A percentile compares a stretch with the other conserved stretches of the same genome.
phyloP scores from a whole-genome alignment of 2,113 vertebrate genomes.

The Nannobrachium achirus region DNA sequence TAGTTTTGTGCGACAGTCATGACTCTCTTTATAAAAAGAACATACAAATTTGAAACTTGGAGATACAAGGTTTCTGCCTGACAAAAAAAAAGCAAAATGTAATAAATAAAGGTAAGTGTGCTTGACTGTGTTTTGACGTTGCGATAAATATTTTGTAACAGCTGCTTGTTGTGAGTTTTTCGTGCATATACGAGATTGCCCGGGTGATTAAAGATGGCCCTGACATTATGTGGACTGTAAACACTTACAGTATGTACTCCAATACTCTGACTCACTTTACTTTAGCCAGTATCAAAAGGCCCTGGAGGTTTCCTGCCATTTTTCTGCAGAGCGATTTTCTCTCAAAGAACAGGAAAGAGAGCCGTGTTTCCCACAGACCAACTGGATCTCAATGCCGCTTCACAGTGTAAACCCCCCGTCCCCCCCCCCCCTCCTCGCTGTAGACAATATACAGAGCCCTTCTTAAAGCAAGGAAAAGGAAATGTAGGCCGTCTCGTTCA shows the following conservation, averaged over 20 bases:
- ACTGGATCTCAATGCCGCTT: constrained; percentile 51
- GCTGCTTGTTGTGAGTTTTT: neutral
- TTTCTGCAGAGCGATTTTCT: constrained; percentile 71
- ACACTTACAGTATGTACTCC: constrained; percentile 35
- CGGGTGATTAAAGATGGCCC: constrained; percentile 15
- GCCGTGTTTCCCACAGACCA: constrained; percentile 71
- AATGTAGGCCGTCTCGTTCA: constrained; percentile 4
- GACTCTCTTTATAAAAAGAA: too few relatives aligned
- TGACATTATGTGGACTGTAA: constrained; percentile 15
- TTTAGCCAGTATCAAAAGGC: constrained; percentile 70
- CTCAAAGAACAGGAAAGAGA: constrained; percentile 69
- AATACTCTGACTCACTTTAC: constrained; percentile 58
- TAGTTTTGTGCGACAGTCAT: too few relatives aligned
- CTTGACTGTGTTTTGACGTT: neutral
- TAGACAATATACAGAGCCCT: constrained; percentile 47
- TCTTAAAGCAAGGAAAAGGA: constrained; percentile 24
- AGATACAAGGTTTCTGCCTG: too few relatives aligned
- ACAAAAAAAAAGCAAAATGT: neutral
- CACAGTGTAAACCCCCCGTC: constrained; percentile 10
- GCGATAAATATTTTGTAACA: neutral
- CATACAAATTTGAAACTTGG: too few relatives aligned
- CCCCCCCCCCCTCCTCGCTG: too few relatives aligned
- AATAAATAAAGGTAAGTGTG: neutral
- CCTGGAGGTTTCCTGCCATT: constrained; percentile 76
- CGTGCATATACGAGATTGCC: neutral